Evolutionary conservation across 2,113 vertebrate genomes (phyloP), one percentile per base, ranked within the genome.

Genomic region (Sturnira hondurensis): DNA sequence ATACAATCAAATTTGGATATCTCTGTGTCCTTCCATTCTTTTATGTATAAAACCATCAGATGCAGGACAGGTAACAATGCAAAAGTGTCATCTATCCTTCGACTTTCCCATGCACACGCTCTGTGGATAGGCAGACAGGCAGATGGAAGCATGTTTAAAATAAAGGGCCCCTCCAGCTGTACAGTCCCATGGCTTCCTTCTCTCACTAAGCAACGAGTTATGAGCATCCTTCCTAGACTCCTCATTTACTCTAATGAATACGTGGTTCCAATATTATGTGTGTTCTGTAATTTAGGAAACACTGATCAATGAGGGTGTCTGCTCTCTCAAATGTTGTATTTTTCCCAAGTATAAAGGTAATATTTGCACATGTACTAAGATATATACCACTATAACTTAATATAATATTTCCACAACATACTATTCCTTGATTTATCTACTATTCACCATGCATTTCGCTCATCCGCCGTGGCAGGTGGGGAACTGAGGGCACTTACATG

Each of bases 121-220:
- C n/a, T 1, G 15, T 0, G 22, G 17, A n/a, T 0, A 33, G 41
- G 26, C 58, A 83, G 78, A 5, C 4, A 67, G 54, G 20, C 56
- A 43, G 56, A 67, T 20, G 19, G 33, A 82, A 63, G 24, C 31
- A 45, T 4, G 19, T 36, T 80, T 74, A 20, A 65, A 65, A 74
- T 20, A 36, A 65, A 13, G 22, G 5, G 14, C 3, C 14, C n/a
- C 68, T 31, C 19, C 0, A 6, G 4, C 33, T 41, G 13, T 4
- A n/a, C 10, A 22, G 38, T 4, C n/a, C 54, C 14, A 4, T 7
- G 52, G 43, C 9, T 38, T 74, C 43, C 50, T n/a, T 38, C 20
- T 45, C 19, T 86, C 26, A 19, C 43, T 7, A 33, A 36, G n/a
- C 28, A 26, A 31, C 26, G 19, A 0, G 24, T 12, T 7, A 22